Evolutionary conservation across 92 coral and sea anemone genomes (phyloP).

Genomic region (Phenganax marumi): DNA sequence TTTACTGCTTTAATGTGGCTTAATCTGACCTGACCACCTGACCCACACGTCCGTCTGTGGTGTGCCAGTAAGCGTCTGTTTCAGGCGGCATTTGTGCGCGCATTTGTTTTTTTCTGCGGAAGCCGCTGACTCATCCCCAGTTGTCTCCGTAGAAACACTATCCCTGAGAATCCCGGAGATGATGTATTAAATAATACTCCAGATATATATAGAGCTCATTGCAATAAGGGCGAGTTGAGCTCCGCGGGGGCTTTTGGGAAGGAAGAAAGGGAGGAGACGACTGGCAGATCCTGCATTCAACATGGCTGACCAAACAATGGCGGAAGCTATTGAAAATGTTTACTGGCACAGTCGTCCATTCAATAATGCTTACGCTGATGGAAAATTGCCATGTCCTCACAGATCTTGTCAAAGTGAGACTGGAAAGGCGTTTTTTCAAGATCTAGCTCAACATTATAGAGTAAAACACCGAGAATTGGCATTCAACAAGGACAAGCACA

Average conservation of each 20-base stretch:
- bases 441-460: constrained; percentile 6
- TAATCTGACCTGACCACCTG: too few species aligned
- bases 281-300: constrained; percentile 1
- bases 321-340: not conserved
- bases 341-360: not conserved
- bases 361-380: not conserved
- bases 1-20: too few species aligned
- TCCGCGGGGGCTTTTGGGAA: not conserved
- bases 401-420: constrained; percentile 7
- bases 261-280: not conserved
- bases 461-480: constrained; percentile 9
- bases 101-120: too few species aligned
- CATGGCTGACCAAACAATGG: not conserved
- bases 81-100: too few species aligned
- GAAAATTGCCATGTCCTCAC: constrained; percentile 12
- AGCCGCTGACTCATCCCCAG: too few species aligned
- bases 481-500: constrained; percentile 16
- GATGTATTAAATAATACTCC: too few species aligned
- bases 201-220: too few species aligned
- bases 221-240: too few species aligned
- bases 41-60: too few species aligned
- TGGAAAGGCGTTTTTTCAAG: constrained; percentile 19
- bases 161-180: too few species aligned
- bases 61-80: too few species aligned
- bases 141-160: too few species aligned